Conservation (phyloP, 2,113 vertebrate genomes). For the Elephantulus edwardii region DNA sequence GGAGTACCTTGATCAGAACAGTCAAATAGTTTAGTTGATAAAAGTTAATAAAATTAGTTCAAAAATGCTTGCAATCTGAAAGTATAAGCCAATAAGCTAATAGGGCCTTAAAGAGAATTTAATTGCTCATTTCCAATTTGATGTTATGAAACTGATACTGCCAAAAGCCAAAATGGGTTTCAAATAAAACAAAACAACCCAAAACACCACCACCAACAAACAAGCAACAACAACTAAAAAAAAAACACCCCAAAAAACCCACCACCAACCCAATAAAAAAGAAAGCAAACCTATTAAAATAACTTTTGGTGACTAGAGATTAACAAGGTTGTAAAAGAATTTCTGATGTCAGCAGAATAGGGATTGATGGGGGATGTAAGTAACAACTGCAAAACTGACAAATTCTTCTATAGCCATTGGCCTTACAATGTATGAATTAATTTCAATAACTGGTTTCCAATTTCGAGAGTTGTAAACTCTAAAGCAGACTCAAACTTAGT, state of each 20-base stretch:
- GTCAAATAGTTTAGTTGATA: not conserved
- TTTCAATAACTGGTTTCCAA: slow-evolving; percentile 49
- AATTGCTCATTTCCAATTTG: slow-evolving; percentile 40
- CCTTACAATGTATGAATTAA: not conserved
- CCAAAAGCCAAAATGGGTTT: not conserved
- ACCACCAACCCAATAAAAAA: too few relatives aligned
- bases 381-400: not conserved
- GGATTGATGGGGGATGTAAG: not conserved
- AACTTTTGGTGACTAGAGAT: too few relatives aligned
- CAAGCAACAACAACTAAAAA: not conserved
- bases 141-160: slow-evolving; percentile 40
- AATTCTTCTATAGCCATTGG: not conserved
- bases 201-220: not conserved
- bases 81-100: not conserved
- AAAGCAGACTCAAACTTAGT: too few relatives aligned
- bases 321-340: not conserved
- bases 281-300: too few relatives aligned
- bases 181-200: not conserved
- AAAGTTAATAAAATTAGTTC: too few relatives aligned
- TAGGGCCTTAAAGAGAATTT: not conserved
- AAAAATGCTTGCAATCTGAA: slow-evolving; percentile 6
- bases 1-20: not conserved
- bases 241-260: too few relatives aligned
- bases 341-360: not conserved
- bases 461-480: not conserved